Conservation (phyloP, 2,113 vertebrate species). For the Varanus komodoensis region DNA sequence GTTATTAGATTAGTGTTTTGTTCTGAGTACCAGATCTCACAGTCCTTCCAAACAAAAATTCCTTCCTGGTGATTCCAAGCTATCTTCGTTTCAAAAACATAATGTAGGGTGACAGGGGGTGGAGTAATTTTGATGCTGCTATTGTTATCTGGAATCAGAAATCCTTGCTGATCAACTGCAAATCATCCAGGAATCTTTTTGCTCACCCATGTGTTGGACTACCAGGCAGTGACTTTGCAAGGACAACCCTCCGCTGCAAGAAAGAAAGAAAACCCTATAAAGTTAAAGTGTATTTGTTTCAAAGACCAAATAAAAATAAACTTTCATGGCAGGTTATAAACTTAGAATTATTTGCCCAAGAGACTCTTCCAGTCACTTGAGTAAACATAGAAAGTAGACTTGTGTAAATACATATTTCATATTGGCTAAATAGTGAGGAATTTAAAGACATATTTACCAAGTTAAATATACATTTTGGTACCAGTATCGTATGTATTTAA, state of each 20-base stretch:
- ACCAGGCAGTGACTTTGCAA: conserved; percentile 58
- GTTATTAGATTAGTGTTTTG: not conserved
- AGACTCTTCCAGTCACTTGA: conserved; percentile 77
- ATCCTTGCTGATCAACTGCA: not conserved
- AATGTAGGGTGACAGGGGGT: not conserved
- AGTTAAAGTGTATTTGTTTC: conserved; percentile 55
- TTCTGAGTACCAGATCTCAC: not conserved
- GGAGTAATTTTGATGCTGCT: not conserved
- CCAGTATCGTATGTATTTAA: conserved; percentile 56
- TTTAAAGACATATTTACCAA: conserved; percentile 78
- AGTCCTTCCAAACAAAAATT: not conserved
- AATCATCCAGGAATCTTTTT: not conserved
- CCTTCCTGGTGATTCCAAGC: not conserved
- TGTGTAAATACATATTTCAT: conserved; percentile 78
- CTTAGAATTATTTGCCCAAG: conserved; percentile 69
- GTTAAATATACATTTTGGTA: conserved; percentile 75
- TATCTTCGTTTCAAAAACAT: not conserved
- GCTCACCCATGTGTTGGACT: conserved; percentile 46
- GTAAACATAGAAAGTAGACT: conserved; percentile 76
- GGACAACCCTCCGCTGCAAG: not conserved
- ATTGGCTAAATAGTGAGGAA: conserved; percentile 76
- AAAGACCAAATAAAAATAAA: conserved; percentile 73
- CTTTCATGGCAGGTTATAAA: conserved; percentile 73
- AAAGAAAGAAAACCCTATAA: conserved; percentile 61
- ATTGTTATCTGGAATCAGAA: not conserved